Evolutionary conservation across 1,140 invertebrate genomes (phyloP), one percentile per base, ranked within the genome.

Genomic region (Macrostomum lignano): DNA sequence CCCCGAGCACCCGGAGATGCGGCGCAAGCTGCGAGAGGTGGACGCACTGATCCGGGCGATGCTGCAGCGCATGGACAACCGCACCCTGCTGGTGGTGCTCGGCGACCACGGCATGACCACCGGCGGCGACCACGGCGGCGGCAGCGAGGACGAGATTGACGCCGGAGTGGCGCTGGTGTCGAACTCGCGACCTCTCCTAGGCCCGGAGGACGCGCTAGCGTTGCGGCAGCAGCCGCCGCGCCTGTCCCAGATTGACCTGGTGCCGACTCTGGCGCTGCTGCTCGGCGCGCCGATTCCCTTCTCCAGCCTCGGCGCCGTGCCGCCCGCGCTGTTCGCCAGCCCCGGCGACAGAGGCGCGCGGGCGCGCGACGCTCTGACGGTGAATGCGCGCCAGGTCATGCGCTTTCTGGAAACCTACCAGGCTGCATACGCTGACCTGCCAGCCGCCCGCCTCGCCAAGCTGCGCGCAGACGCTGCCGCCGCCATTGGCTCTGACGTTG

Each of bases 31-130:
- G 1, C 60, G 52, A 21, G 78, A 94, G 62, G 81, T 84, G 46
- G 73, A 94, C 63, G 44, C 56, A 21, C 62, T 84, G 35, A 67
- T 94, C 23, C 60, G 61, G 65, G 67, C 57, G 45, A 63, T 84
- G 3, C 63, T 72, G 25, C 51, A 68, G 13, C 49, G 55, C 33
- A 62, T 91, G 43, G 68, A 72, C 37, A 57, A 73, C 25, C 67
- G 81, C 43, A 79, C 71, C n/a, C 59, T 84, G 13, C 56, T 96
- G 2, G 68, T 86, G 61, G 72, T 94, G 1, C 64, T 94, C 49
- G 86, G 88, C 17, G 88, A 96, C 59, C 88, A 94, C 64, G 88
- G 88, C 25, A 96, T 94, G 86, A 94, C 86, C 11, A 60, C 64
- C 33, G 74, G 70, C 42, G 78, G 86, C 14, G 84, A 94, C 52